These are phyloP conservation scores for Xestoiulus laeticollis DNA, from an alignment of 2,888 invertebrate genomes.

Conservation along the genomic window DNA sequence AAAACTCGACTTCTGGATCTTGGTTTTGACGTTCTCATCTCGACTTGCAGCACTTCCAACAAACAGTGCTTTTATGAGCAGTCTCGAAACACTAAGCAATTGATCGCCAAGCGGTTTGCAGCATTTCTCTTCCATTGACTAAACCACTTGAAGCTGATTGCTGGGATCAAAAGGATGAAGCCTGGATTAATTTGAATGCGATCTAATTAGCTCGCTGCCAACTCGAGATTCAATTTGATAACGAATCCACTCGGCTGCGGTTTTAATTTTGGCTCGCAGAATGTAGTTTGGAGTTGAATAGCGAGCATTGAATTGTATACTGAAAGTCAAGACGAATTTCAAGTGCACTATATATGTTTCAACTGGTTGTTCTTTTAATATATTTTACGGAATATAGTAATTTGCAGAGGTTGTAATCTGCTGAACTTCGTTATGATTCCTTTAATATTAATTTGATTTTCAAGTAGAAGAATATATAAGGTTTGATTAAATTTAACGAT, in stretches of 20 bases:
- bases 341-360: background rate
- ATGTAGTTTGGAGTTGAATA: background rate
- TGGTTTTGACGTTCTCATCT: background rate
- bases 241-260: background rate
- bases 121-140: background rate
- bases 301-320: background rate
- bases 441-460: too few relatives aligned
- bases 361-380: too few relatives aligned
- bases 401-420: too few relatives aligned
- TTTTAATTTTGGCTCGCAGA: background rate
- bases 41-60: background rate
- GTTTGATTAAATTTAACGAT: too few relatives aligned
- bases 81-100: background rate
- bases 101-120: background rate
- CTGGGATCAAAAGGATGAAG: conserved; percentile 35
- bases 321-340: background rate
- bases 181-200: conserved; percentile 27
- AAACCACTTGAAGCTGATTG: conserved; percentile 10
- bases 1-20: background rate
- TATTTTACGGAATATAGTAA: too few relatives aligned
- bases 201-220: conserved; percentile 39
- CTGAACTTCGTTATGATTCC: too few relatives aligned
- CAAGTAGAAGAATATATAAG: too few relatives aligned
- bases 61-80: background rate
- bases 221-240: conserved; percentile 35